These are phyloP conservation scores for Gibbula magus DNA, from an alignment of 2,888 invertebrate genomes.

Conservation along the genomic window DNA sequence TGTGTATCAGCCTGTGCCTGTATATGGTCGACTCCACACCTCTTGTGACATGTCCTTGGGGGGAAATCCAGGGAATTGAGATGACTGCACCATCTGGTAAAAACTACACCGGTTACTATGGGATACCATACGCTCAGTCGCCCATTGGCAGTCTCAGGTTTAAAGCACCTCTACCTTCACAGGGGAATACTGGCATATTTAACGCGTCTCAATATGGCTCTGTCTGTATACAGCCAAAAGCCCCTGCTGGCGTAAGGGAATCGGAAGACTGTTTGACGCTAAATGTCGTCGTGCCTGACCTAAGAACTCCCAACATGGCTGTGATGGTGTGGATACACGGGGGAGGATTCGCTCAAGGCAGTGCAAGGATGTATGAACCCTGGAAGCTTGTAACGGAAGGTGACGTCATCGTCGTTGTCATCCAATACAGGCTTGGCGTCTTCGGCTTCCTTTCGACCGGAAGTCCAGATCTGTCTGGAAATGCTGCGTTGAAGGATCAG, in stretches of 20 bases:
- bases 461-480: slow-evolving; percentile 41
- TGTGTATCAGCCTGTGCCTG: not conserved
- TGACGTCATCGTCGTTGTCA: slow-evolving; percentile 54
- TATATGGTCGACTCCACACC: not conserved
- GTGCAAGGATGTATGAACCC: slow-evolving; percentile 47
- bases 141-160: slow-evolving; percentile 79
- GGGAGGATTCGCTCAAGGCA: slow-evolving; percentile 50
- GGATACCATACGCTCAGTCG: slow-evolving; percentile 74
- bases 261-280: slow-evolving; percentile 58
- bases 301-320: slow-evolving; percentile 33
- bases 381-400: slow-evolving; percentile 46
- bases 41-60: not conserved
- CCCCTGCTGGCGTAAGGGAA: not conserved
- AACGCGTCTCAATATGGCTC: slow-evolving; percentile 90
- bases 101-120: slow-evolving; percentile 26
- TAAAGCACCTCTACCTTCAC: slow-evolving; percentile 54
- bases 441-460: slow-evolving; percentile 55
- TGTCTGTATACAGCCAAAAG: slow-evolving; percentile 83
- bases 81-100: not conserved
- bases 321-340: slow-evolving; percentile 62
- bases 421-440: slow-evolving; percentile 55
- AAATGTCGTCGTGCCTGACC: slow-evolving; percentile 49
- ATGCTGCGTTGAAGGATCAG: slow-evolving; percentile 58
- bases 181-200: slow-evolving; percentile 78
- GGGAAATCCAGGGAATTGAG: not conserved